phyloP scores from a whole-genome alignment of 2,888 invertebrate species.

The Drosophila fulvimacula region DNA sequence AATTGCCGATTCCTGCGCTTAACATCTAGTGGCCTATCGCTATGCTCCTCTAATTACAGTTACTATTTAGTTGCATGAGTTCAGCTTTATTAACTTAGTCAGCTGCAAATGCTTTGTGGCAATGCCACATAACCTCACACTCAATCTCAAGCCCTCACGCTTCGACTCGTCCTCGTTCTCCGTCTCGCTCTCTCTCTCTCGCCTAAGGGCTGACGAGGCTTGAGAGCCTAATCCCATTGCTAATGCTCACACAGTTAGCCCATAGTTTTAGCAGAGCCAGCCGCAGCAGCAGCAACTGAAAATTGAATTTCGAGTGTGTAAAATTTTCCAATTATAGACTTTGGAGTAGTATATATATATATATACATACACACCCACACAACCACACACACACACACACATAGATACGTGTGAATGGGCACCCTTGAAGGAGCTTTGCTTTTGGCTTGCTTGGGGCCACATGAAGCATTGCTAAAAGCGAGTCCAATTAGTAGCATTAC shows the following conservation, averaged over 20 bases:
- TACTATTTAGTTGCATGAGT: slow-evolving; percentile 33
- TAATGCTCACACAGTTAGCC: slow-evolving; percentile 41
- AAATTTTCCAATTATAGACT: slow-evolving; percentile 80
- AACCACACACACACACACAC: slow-evolving; percentile 16
- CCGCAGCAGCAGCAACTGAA: slow-evolving; percentile 35
- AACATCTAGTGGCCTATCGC: not conserved
- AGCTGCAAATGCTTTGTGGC: slow-evolving; percentile 41
- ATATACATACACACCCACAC: slow-evolving; percentile 8
- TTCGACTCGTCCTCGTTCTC: not conserved
- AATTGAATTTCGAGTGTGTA: slow-evolving; percentile 79
- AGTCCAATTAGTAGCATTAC: slow-evolving; percentile 83
- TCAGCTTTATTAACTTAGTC: slow-evolving; percentile 41
- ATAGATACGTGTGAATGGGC: slow-evolving; percentile 36
- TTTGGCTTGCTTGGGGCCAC: slow-evolving; percentile 58
- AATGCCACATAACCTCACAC: slow-evolving; percentile 14
- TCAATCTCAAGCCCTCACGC: not conserved
- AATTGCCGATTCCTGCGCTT: too few species aligned
- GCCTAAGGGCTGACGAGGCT: not conserved
- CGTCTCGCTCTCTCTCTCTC: not conserved
- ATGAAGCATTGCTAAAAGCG: slow-evolving; percentile 76
- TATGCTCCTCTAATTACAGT: slow-evolving; percentile 29
- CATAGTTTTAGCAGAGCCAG: slow-evolving; percentile 34
- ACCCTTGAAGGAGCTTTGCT: slow-evolving; percentile 56
- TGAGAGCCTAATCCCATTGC: slow-evolving; percentile 22
- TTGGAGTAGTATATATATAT: slow-evolving; percentile 35